Evolutionary conservation across 2,797 vertebrate genomes (phyloP), one percentile per base, ranked within the genome.

Genomic region (Oryzias dopingdopingensis): DNA sequence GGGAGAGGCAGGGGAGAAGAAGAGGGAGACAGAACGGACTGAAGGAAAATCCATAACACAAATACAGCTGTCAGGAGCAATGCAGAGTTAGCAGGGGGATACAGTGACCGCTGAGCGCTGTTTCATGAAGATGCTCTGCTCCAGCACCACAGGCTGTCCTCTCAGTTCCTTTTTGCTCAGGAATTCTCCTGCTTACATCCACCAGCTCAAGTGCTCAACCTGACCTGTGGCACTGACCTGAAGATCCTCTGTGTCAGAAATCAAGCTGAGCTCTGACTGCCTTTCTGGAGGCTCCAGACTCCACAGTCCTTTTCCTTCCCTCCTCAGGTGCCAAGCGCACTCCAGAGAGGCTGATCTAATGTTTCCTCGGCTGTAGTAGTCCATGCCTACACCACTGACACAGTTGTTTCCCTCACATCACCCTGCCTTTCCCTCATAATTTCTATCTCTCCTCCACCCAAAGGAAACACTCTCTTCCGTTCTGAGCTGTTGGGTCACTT

Each of bases 11-110:
- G 66, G 68, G 62, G 66, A 60, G 42, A 62, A 73, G 72, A 63
- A 76, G 76, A 65, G 76, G 68, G 81, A 84, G 79, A 85, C 76
- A 74, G 82, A 84, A 79, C 61, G 6, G 83, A 88, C 77, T 91
- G 89, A 92, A 91, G 88, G 90, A 91, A 92, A 92, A 93, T 92
- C 92, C 88, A 93, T 92, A 92, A 90, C 91, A 90, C 89, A 91
- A 92, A 92, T 89, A 92, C 90, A 92, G 90, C 91, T 92, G 91
- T 92, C 92, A 92, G 82, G 62, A 74, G 72, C 74, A 69, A 80
- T 77, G 85, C 88, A 62, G 86, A 90, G 82, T 90, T 90, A 91
- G 89, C 85, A 72, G 82, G 84, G 82, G 79, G 84, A 86, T 63
- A 54, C 76, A 65, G 74, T 68, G 66, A 79, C 66, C 76, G 52